A percentile compares a stretch with the other conserved stretches of the same genome.
phyloP scores from a whole-genome alignment of 2,113 vertebrate species.

The Hemibagrus wyckioides region DNA sequence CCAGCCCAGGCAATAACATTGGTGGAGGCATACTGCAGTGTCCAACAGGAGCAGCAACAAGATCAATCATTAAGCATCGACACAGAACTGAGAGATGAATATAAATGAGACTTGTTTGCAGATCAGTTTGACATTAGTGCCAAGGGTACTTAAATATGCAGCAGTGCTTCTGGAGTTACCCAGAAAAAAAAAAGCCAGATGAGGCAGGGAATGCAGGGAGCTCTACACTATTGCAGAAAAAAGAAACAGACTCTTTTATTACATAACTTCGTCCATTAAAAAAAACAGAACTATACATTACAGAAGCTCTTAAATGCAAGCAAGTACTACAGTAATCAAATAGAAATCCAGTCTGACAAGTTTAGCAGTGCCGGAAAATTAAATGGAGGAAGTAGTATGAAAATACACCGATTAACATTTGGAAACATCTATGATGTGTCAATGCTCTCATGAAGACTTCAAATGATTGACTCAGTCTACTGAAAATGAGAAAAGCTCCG shows the following conservation, averaged over 20 bases:
- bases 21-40: constrained; percentile 8
- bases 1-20: not conserved
- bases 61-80: constrained; percentile 44
- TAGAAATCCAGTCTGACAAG: not conserved
- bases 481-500: not conserved
- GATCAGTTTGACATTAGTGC: not conserved
- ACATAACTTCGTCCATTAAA: not conserved
- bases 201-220: not conserved
- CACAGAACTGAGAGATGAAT: constrained; percentile 30
- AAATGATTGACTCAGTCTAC: too few species aligned
- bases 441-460: not conserved
- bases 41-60: constrained; percentile 1
- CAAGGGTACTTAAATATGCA: constrained; percentile 23
- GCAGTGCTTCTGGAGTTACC: not conserved
- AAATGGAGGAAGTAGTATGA: constrained; percentile 1
- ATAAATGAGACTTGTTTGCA: constrained; percentile 18
- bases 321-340: not conserved
- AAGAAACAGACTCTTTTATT: not conserved
- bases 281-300: not conserved
- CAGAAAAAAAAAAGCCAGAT: not conserved
- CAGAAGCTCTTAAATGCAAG: not conserved
- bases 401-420: not conserved
- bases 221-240: not conserved
- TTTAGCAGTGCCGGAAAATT: not conserved
- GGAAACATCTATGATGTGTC: not conserved